phyloP scores from a whole-genome alignment of 2,797 vertebrate genomes.

The Pseudochaenichthys georgianus region DNA sequence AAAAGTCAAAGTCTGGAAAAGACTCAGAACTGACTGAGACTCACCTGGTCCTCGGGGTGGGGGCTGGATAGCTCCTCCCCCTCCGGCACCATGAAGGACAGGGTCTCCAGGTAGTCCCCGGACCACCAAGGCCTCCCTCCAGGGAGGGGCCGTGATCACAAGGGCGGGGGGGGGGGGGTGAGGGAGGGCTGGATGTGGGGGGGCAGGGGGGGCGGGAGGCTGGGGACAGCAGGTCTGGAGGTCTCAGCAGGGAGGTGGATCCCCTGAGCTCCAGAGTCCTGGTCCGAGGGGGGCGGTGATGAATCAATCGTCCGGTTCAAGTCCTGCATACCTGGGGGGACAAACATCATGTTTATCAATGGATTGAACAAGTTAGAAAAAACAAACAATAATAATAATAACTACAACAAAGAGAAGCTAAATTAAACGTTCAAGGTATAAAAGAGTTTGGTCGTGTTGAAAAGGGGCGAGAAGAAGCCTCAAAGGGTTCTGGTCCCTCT shows the following conservation, averaged over 20 bases:
- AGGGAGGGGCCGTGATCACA: conserved; percentile 77
- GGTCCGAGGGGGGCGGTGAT: conserved; percentile 46
- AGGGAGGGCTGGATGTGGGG: conserved; percentile 81
- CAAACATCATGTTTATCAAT: not conserved
- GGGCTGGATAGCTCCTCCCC: conserved; percentile 84
- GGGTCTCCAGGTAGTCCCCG: conserved; percentile 89
- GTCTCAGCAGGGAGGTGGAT: conserved; percentile 85
- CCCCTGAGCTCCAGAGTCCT: conserved; percentile 81
- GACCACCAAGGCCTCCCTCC: conserved; percentile 89
- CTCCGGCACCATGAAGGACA: conserved; percentile 83
- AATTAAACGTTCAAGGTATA: too few species aligned
- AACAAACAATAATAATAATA: too few species aligned
- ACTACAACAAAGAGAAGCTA: too few species aligned
- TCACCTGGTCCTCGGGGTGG: conserved; percentile 77
- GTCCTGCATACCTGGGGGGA: conserved; percentile 55
- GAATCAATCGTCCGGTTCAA: conserved; percentile 52
- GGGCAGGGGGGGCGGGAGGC: conserved; percentile 78
- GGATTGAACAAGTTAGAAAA: too few species aligned
- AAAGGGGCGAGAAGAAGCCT: too few species aligned
- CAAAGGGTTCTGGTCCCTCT: too few species aligned
- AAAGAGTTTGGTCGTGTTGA: too few species aligned
- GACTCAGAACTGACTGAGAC: too few species aligned
- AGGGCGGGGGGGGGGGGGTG: conserved; percentile 80
- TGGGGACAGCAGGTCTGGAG: conserved; percentile 83
- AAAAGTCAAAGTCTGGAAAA: too few species aligned